Conservation (phyloP, 1,140 invertebrate genomes). For the Fopius arisanus region DNA sequence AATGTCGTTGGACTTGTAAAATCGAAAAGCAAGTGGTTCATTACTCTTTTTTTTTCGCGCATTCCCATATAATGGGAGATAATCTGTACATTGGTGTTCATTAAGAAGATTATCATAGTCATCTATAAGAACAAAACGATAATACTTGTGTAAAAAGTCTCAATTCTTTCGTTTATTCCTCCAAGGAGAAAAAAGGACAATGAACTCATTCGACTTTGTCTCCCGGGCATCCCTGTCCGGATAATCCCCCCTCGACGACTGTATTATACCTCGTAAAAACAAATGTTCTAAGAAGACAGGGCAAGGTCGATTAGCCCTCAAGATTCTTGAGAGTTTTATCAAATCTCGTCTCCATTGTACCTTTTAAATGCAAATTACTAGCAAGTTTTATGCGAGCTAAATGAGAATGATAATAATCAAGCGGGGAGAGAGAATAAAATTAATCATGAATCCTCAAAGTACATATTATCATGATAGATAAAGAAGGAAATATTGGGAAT, state of each 20-base stretch:
- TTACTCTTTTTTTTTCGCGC: not conserved
- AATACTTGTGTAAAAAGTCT: not conserved
- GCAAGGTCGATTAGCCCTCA: constrained; percentile 34
- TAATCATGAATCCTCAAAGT: not conserved
- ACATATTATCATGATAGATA: too few relatives aligned
- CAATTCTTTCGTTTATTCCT: not conserved
- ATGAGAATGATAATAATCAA: not conserved
- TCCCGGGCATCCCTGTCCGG: constrained; percentile 33
- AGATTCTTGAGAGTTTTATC: constrained; percentile 19
- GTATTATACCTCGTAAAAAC: constrained; percentile 41
- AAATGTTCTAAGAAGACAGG: constrained; percentile 11
- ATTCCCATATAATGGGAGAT: not conserved
- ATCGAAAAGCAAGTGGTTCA: not conserved
- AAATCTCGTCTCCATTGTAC: constrained; percentile 4
- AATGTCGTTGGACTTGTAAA: not conserved
- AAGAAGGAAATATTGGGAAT: too few relatives aligned
- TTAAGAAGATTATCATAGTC: not conserved
- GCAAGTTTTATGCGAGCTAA: constrained; percentile 9
- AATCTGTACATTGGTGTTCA: not conserved
- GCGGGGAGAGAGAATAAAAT: not conserved
- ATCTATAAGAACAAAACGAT: not conserved
- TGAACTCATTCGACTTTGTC: constrained; percentile 39
- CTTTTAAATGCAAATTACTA: constrained; percentile 33
- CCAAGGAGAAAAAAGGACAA: not conserved
- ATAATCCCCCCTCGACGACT: constrained; percentile 42